phyloP scores from a whole-genome alignment of 2,888 invertebrate species.

The Rhimphoctona megacephalus region DNA sequence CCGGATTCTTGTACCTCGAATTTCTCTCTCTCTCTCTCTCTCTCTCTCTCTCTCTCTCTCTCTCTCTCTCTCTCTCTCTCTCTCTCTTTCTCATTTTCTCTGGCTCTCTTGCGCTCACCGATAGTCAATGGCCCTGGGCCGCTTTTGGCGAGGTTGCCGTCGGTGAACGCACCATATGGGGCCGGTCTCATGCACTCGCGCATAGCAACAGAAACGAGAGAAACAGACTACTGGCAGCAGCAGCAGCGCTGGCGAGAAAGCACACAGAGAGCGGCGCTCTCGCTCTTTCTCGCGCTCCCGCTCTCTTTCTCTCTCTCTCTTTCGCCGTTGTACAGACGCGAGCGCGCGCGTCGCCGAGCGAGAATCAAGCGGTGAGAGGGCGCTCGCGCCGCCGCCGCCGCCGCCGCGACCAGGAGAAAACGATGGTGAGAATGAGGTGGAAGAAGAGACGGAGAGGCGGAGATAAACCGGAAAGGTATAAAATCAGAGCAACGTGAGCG shows the following conservation, averaged over 20 bases:
- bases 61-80: constrained; percentile 85
- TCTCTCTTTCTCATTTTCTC: constrained; percentile 83
- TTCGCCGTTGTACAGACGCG: constrained; percentile 71
- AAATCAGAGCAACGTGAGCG: constrained; percentile 19
- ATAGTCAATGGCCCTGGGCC: constrained; percentile 73
- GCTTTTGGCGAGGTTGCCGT: constrained; percentile 75
- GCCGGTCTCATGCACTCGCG: constrained; percentile 80
- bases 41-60: constrained; percentile 56
- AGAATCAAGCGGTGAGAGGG: constrained; percentile 85
- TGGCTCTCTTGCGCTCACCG: constrained; percentile 51
- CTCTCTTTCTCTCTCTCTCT: constrained; percentile 42
- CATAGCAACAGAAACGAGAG: constrained; percentile 81
- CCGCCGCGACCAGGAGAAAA: constrained; percentile 49
- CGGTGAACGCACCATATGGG: constrained; percentile 78
- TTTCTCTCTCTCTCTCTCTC: constrained; percentile 36
- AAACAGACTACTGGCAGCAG: constrained; percentile 71
- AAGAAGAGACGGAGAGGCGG: constrained; percentile 66
- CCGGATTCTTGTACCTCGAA: constrained; percentile 17
- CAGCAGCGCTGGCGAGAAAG: constrained; percentile 56
- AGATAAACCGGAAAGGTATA: constrained; percentile 41
- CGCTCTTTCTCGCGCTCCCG: constrained; percentile 48
- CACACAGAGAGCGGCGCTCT: constrained; percentile 49
- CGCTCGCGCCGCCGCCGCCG: constrained; percentile 66
- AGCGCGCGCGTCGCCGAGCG: constrained; percentile 71
- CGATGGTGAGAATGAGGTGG: constrained; percentile 62